Conservation (phyloP, 2,113 vertebrate species). For the Ptilonorhynchus violaceus region DNA sequence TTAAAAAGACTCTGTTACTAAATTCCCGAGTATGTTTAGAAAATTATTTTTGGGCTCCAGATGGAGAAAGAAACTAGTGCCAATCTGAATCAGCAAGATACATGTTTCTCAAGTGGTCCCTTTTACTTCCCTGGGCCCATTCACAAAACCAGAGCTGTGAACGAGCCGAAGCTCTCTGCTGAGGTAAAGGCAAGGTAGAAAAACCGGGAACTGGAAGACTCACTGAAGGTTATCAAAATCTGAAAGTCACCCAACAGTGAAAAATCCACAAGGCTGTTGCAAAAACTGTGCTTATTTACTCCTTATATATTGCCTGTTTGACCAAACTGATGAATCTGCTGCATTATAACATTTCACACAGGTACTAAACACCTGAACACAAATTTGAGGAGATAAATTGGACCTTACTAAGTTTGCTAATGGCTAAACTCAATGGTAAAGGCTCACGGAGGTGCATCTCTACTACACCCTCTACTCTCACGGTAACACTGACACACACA, state of each 20-base stretch:
- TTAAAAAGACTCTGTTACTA: neutral
- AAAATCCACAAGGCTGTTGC: neutral
- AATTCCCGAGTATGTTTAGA: neutral
- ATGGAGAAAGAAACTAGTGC: neutral
- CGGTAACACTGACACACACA: rapidly evolving
- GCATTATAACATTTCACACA: neutral
- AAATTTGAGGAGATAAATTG: neutral
- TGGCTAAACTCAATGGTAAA: neutral
- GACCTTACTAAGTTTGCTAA: neutral
- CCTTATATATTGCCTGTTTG: neutral
- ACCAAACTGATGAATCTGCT: neutral
- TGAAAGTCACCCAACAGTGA: neutral
- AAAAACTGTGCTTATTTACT: neutral
- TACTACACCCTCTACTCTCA: neutral
- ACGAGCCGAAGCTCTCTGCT: neutral
- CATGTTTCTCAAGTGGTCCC: neutral
- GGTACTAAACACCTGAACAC: neutral
- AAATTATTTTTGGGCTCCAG: slow-evolving; percentile 25
- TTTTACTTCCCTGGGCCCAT: neutral
- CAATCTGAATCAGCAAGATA: slow-evolving; percentile 5
- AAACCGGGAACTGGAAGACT: neutral
- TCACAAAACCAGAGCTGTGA: neutral
- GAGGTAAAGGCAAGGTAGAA: neutral
- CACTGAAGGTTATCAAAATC: neutral
- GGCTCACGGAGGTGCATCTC: rapidly evolving